Conservation (phyloP, 2,113 vertebrate species). For the Australoheros scitulus region DNA sequence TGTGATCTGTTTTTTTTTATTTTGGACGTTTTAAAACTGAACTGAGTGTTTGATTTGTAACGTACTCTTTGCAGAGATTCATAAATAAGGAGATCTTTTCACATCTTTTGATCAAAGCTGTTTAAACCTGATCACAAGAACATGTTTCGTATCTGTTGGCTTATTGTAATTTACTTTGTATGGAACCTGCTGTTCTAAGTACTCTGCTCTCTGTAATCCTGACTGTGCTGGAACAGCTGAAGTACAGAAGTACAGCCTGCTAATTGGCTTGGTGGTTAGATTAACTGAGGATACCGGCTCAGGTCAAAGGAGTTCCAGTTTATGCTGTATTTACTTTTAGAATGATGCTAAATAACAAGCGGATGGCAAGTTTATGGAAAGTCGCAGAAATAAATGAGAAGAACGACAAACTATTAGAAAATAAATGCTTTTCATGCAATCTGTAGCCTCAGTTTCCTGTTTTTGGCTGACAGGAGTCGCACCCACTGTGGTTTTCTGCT, state of each 20-base stretch:
- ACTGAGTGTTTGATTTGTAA: not conserved
- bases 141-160: not conserved
- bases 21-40: not conserved
- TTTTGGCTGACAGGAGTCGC: not conserved
- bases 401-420: too few relatives aligned
- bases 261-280: conserved; percentile 39
- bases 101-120: not conserved
- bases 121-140: not conserved
- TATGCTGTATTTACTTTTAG: not conserved
- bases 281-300: conserved; percentile 3
- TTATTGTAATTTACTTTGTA: not conserved
- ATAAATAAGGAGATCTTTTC: not conserved
- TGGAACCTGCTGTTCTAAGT: conserved; percentile 14
- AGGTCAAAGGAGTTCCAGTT: not conserved
- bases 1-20: not conserved
- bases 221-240: not conserved
- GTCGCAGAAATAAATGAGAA: not conserved
- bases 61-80: not conserved
- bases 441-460: not conserved
- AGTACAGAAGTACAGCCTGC: not conserved
- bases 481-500: not conserved
- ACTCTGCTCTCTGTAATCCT: conserved; percentile 21
- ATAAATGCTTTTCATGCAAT: not conserved
- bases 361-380: not conserved
- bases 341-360: not conserved